Evolutionary conservation across 2,888 invertebrate species (phyloP).

Genomic region (Drosophila histrio): DNA sequence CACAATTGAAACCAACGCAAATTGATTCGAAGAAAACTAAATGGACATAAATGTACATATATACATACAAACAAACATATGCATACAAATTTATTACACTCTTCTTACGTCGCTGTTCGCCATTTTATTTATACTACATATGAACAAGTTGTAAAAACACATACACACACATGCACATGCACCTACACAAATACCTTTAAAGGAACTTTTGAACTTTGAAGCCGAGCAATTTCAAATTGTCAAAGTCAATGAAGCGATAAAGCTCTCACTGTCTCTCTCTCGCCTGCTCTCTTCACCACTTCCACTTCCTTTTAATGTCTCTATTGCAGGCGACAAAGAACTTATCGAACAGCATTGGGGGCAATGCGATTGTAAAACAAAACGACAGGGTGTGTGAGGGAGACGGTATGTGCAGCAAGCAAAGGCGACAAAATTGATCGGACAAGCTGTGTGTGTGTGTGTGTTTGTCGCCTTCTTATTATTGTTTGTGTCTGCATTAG

Average conservation of each 20-base stretch:
- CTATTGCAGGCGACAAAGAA: constrained; percentile 16
- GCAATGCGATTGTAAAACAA: constrained; percentile 33
- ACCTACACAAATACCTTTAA: constrained; percentile 20
- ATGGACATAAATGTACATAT: constrained; percentile 38
- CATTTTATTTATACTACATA: constrained; percentile 24
- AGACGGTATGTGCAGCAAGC: constrained; percentile 9
- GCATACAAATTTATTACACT: constrained; percentile 34
- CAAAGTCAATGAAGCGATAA: constrained; percentile 62
- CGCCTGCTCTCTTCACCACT: background rate
- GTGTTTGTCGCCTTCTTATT: background rate
- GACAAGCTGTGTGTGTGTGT: constrained; percentile 10
- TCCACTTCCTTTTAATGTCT: background rate
- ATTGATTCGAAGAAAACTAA: constrained; percentile 74
- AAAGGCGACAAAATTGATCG: constrained; percentile 35
- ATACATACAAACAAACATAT: background rate
- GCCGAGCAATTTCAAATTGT: constrained; percentile 57
- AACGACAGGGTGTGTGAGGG: background rate
- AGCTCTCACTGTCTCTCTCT: constrained; percentile 22
- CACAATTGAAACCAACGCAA: constrained; percentile 74
- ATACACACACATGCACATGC: constrained; percentile 2
- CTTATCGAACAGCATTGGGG: constrained; percentile 13
- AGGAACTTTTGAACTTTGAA: constrained; percentile 63
- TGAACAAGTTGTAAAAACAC: constrained; percentile 32
- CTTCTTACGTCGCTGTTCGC: constrained; percentile 6
- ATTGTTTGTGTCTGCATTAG: background rate